phyloP scores from a whole-genome alignment of 2,888 invertebrate genomes.

The Gymnocheta viridis region DNA sequence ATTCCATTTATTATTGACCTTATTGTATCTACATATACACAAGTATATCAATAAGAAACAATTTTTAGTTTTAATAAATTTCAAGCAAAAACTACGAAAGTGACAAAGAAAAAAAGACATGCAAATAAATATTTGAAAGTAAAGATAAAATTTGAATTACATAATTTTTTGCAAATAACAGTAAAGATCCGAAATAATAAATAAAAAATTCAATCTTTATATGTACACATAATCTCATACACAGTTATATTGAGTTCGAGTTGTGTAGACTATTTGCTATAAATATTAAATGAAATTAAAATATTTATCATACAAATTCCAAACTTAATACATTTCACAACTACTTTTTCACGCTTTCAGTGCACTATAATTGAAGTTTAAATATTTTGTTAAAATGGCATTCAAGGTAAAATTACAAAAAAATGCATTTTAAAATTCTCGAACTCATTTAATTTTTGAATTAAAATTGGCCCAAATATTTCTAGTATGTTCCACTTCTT shows the following conservation, averaged over 20 bases:
- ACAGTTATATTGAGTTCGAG: background rate
- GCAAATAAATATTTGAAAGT: slow-evolving; percentile 16
- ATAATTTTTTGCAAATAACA: background rate
- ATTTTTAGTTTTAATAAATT: slow-evolving; percentile 16
- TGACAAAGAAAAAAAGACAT: slow-evolving; percentile 3
- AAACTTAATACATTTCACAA: background rate
- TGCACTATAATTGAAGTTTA: background rate
- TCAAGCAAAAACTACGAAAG: slow-evolving; percentile 34
- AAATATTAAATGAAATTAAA: slow-evolving; percentile 36
- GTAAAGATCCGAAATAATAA: background rate
- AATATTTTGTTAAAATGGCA: slow-evolving; percentile 34
- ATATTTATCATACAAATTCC: slow-evolving; percentile 36
- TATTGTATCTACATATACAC: background rate
- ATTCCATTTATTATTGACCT: slow-evolving; percentile 9
- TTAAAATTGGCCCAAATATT: too few relatives aligned
- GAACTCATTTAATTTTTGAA: background rate
- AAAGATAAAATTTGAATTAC: background rate
- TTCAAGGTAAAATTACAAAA: slow-evolving; percentile 39
- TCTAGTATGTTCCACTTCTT: slow-evolving; percentile 75
- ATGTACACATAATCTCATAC: background rate
- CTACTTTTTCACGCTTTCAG: background rate
- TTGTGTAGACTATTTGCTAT: slow-evolving; percentile 23
- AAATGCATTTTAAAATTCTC: background rate
- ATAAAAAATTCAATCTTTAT: background rate
- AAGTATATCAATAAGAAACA: slow-evolving; percentile 19